Evolutionary conservation across 2,113 vertebrate genomes (phyloP).

Genomic region (Gavialis gangeticus): DNA sequence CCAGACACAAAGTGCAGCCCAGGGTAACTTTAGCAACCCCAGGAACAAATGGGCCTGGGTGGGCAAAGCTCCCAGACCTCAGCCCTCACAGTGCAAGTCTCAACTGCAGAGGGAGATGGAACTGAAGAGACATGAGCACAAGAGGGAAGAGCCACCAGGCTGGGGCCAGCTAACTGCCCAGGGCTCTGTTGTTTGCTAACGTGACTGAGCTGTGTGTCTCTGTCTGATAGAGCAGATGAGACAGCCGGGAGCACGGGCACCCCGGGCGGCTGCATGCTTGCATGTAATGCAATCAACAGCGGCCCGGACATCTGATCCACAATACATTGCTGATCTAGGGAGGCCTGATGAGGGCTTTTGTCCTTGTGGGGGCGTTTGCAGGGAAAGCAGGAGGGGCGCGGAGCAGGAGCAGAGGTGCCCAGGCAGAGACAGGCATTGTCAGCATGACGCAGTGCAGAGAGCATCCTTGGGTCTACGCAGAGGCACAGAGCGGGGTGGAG

Average conservation of each 20-base stretch:
- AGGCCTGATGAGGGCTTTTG: fast-evolving
- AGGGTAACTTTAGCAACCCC: not conserved
- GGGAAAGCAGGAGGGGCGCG: not conserved
- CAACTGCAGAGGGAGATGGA: not conserved
- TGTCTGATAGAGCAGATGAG: not conserved
- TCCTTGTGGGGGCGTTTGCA: not conserved
- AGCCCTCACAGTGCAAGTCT: not conserved
- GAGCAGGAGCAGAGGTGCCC: not conserved
- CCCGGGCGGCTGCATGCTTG: not conserved
- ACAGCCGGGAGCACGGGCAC: not conserved
- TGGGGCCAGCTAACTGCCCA: not conserved
- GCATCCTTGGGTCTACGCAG: not conserved
- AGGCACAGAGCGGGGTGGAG: not conserved
- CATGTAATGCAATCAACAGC: fast-evolving
- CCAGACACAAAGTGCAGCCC: not conserved
- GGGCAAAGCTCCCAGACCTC: not conserved
- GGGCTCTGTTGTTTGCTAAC: not conserved
- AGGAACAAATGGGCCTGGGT: not conserved
- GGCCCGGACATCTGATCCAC: not conserved
- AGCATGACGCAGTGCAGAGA: not conserved
- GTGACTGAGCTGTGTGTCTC: fast-evolving
- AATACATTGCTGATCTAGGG: not conserved
- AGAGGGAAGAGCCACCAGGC: not conserved
- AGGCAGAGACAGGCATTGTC: not conserved
- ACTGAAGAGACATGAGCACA: not conserved